Conservation (phyloP, 2,797 vertebrate genomes). For the Odontamblyopus lacepedii region DNA sequence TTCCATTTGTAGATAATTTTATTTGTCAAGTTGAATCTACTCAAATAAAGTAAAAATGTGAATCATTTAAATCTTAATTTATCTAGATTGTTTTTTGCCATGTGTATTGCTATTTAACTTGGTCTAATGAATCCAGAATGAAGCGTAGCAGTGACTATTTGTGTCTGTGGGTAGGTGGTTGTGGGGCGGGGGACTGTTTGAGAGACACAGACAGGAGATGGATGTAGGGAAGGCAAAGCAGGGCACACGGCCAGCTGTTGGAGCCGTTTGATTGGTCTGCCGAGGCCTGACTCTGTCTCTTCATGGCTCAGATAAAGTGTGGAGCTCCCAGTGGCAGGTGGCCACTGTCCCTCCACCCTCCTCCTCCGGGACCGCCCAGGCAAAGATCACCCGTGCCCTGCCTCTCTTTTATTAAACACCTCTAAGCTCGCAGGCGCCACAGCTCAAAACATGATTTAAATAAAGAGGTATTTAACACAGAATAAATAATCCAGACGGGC, state of each 20-base stretch:
- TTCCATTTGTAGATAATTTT: neutral
- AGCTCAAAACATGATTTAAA: slow-evolving; percentile 30
- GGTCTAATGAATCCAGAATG: slow-evolving; percentile 81
- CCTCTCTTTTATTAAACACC: slow-evolving; percentile 72
- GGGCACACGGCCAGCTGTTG: slow-evolving; percentile 85
- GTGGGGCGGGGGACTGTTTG: slow-evolving; percentile 27
- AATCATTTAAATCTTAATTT: no score
- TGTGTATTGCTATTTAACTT: slow-evolving; percentile 73
- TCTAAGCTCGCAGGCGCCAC: slow-evolving; percentile 50
- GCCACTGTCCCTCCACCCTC: slow-evolving; percentile 59
- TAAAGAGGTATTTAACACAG: slow-evolving; percentile 56
- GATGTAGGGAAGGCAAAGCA: slow-evolving; percentile 53
- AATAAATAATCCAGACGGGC: slow-evolving; percentile 56
- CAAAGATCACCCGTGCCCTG: slow-evolving; percentile 56
- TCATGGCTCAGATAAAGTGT: slow-evolving; percentile 76
- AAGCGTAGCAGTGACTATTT: slow-evolving; percentile 82
- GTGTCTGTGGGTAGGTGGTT: slow-evolving; percentile 54
- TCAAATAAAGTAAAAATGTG: no score
- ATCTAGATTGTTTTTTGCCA: slow-evolving; percentile 10
- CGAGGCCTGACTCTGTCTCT: slow-evolving; percentile 76
- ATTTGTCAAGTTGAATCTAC: neutral
- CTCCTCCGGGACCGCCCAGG: slow-evolving; percentile 43
- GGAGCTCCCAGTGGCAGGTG: slow-evolving; percentile 73
- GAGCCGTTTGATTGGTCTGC: slow-evolving; percentile 76
- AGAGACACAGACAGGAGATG: slow-evolving; percentile 35